Evolutionary conservation across 2,113 vertebrate species (phyloP).

Genomic region (Recurvirostra avosetta): DNA sequence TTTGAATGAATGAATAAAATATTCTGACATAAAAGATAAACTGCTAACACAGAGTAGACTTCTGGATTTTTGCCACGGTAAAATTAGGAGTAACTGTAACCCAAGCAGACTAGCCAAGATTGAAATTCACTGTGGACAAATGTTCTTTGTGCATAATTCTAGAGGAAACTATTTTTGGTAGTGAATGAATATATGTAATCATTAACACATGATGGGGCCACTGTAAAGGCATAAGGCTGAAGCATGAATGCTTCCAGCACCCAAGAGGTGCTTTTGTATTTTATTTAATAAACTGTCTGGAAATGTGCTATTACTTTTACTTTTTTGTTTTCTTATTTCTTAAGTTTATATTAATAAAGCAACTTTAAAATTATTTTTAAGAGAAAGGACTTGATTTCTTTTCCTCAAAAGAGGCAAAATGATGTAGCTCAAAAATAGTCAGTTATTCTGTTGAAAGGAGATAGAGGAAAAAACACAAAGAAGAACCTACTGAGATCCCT

Average conservation of each 20-base stretch:
- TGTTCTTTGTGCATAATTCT: constrained; percentile 65
- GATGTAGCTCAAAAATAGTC: not conserved
- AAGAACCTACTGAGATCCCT: not conserved
- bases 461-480: not conserved
- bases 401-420: not conserved
- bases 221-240: constrained; percentile 18
- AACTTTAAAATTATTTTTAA: not conserved
- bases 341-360: not conserved
- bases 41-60: constrained; percentile 23
- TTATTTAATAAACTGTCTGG: not conserved
- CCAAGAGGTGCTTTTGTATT: constrained; percentile 29
- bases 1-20: not conserved
- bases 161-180: constrained; percentile 62
- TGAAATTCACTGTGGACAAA: constrained; percentile 54
- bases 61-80: constrained; percentile 51
- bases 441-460: not conserved
- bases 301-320: not conserved
- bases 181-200: constrained; percentile 61
- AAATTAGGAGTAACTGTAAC: constrained; percentile 59
- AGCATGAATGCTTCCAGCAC: constrained; percentile 19
- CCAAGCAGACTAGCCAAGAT: constrained; percentile 48
- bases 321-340: not conserved
- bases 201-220: constrained; percentile 42
- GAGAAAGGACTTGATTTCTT: not conserved
- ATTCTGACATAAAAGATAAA: constrained; percentile 28